phyloP scores from a whole-genome alignment of 1,140 invertebrate species.

The Pteromalus puparum region DNA sequence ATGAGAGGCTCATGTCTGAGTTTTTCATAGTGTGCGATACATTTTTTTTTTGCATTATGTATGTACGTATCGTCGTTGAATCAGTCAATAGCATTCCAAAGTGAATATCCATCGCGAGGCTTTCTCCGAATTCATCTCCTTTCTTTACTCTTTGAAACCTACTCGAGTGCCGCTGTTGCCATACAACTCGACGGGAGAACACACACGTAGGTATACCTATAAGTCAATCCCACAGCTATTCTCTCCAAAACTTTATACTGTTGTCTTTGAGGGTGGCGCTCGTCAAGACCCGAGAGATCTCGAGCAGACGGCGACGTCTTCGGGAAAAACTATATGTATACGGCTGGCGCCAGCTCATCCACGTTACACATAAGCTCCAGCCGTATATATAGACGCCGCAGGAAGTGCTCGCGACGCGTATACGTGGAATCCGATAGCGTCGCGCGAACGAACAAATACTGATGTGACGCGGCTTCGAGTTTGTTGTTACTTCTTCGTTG shows the following conservation, averaged over 20 bases:
- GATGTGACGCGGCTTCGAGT: not conserved
- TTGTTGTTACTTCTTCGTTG: slow-evolving; percentile 23
- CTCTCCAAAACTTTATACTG: not conserved
- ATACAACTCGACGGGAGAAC: not conserved
- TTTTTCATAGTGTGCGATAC: not conserved
- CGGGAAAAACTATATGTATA: not conserved
- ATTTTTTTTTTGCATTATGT: too few species aligned
- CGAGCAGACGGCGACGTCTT: not conserved
- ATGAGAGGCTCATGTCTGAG: not conserved
- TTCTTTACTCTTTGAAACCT: not conserved
- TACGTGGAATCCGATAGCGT: slow-evolving; percentile 10
- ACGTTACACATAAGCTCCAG: not conserved
- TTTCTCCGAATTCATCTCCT: not conserved
- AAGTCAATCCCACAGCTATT: not conserved
- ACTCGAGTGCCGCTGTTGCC: not conserved
- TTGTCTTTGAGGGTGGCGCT: slow-evolving; percentile 17
- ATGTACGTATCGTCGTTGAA: too few species aligned
- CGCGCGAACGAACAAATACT: not conserved
- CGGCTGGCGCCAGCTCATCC: not conserved
- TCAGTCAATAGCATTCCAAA: too few species aligned
- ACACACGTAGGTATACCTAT: not conserved
- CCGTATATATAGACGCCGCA: not conserved
- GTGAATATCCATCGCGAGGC: too few species aligned
- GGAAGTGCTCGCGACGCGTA: not conserved
- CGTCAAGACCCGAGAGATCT: not conserved